Evolutionary conservation across 2,113 vertebrate species (phyloP).

Genomic region (Panthera tigris): DNA sequence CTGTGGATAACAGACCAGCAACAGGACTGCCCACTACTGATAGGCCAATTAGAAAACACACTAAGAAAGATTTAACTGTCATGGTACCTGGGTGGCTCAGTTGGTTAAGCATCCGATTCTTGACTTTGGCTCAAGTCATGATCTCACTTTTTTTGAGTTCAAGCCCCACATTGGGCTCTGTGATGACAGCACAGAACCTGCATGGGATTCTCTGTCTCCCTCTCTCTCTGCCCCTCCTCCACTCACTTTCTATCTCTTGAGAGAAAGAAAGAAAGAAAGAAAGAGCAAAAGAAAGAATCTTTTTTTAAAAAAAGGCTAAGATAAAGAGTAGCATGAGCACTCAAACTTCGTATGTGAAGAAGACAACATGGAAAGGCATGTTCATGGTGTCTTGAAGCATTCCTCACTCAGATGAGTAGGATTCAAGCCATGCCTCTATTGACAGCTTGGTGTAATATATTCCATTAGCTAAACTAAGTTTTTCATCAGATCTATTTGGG

Average conservation of each 20-base stretch:
- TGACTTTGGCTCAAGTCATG: too few species aligned
- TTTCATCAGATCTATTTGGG: background rate
- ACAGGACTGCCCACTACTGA: background rate
- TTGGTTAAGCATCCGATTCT: too few species aligned
- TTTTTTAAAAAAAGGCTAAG: too few species aligned
- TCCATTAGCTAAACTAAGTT: background rate
- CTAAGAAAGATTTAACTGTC: background rate
- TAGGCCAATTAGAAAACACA: background rate
- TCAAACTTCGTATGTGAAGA: background rate
- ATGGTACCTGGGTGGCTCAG: too few species aligned
- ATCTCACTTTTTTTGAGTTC: too few species aligned
- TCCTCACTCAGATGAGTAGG: background rate
- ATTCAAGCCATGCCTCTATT: background rate
- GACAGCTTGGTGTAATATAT: background rate
- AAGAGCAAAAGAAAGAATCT: too few species aligned
- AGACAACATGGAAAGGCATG: background rate
- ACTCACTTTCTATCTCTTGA: too few species aligned
- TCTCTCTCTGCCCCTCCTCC: too few species aligned
- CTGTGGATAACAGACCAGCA: background rate
- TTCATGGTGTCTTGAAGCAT: background rate
- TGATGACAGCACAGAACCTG: too few species aligned
- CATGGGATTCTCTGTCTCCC: too few species aligned
- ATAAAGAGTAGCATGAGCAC: rapidly evolving
- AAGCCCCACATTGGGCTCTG: too few species aligned
- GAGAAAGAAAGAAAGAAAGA: too few species aligned